Evolutionary conservation across 2,113 vertebrate genomes (phyloP).

Genomic region (Oenanthe oenanthe): DNA sequence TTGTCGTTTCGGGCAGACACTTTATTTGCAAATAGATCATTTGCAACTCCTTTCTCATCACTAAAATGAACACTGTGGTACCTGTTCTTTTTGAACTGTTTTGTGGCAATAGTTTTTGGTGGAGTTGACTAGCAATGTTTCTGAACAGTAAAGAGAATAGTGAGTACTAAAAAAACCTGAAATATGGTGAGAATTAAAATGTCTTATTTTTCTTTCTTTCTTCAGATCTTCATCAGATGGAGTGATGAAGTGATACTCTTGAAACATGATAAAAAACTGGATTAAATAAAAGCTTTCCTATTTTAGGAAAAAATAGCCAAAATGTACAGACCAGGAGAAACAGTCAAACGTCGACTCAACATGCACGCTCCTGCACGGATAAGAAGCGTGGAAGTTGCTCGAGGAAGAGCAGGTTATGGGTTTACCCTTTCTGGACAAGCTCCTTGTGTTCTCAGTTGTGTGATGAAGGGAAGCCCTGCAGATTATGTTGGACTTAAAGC

Average conservation of each 20-base stretch:
- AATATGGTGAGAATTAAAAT: neutral
- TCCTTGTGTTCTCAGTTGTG: slow-evolving; percentile 90
- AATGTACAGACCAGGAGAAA: slow-evolving; percentile 87
- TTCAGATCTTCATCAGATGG: slow-evolving; percentile 22
- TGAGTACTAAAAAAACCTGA: neutral
- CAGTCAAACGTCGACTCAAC: slow-evolving; percentile 76
- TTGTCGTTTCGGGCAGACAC: neutral
- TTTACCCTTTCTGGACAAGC: slow-evolving; percentile 94
- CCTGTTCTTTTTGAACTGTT: neutral
- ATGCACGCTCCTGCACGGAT: slow-evolving; percentile 72
- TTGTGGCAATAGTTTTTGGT: neutral
- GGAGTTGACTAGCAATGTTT: neutral
- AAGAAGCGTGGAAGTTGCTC: slow-evolving; percentile 89
- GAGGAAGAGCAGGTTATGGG: slow-evolving; percentile 91
- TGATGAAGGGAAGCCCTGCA: slow-evolving; percentile 92
- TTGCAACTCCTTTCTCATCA: neutral
- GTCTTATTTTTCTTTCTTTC: neutral
- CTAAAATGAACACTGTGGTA: neutral
- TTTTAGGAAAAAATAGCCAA: neutral
- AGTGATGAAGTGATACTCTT: neutral
- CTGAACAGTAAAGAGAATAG: neutral
- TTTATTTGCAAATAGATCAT: neutral
- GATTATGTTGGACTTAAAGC: slow-evolving; percentile 91
- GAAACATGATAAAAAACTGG: neutral
- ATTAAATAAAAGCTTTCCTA: neutral